Base-by-base conservation (phyloP, 1,140 invertebrate genomes). In the Drosophila nigrodunni region DNA sequence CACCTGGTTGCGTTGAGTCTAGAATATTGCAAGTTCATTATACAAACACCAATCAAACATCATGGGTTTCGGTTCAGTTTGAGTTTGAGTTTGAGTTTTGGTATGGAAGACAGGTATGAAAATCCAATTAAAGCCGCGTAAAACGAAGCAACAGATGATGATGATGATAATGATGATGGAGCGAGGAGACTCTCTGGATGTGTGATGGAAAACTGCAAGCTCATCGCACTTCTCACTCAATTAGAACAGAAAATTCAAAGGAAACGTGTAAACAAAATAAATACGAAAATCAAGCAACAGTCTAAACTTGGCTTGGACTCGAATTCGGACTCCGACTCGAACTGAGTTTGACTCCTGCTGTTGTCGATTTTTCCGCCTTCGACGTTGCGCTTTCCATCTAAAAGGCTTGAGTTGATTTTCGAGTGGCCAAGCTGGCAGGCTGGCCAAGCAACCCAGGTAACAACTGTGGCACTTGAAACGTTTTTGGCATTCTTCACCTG, bases 241-340 rank as follows among this genome's bases (percentile, higher is more conserved):
- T 89, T 89, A 89, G 85, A 89, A 89, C 85, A 89, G 86, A 85
- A 90, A 89, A 89, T 89, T 89, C 86, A 80, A 85, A 79, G 85
- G 80, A 89, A 89, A 85, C 73, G 85, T 89, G 80, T 88, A 89
- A 89, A 74, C 68, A 88, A 88, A 88, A 85, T 89, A 89, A 80
- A 83, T 89, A 89, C 71, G 59, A 72, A 30, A 88, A 83, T 73
- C 82, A 85, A 72, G 58, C 77, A 78, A 67, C 61, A 60, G 69
- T 47, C 50, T 34, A 39, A 43, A 30, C 59, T 61, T 43, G 30
- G 60, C 54, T 50, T 41, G 35, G 13, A 35, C 11, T 25, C 50
- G 25, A 2, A 30, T 4, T 30, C 25, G 25, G 25, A 5, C 13
- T 39, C 34, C n/a, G 50, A 62, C 54, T 47, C 43, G 34, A 58